Conservation (phyloP, 2,113 vertebrate species). For the Phrynocephalus versicolor region DNA sequence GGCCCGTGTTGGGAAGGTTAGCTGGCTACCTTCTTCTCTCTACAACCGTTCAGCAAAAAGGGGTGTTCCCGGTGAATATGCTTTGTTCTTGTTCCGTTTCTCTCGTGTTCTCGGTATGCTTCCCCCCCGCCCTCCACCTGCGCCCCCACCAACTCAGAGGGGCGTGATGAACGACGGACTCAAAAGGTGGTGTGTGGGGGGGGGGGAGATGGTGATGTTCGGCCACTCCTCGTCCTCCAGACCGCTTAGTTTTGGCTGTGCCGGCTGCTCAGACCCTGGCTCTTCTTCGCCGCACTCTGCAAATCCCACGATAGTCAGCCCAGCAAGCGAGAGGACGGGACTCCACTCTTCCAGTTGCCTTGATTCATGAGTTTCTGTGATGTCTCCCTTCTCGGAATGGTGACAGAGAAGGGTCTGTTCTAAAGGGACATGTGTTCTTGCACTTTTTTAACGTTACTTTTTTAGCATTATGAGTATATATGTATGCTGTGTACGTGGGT, state of each 20-base stretch:
- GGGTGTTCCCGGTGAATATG: constrained; percentile 76
- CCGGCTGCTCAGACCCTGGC: constrained; percentile 36
- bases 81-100: constrained; percentile 66
- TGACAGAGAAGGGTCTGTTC: constrained; percentile 69
- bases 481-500: constrained; percentile 72
- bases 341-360: constrained; percentile 71
- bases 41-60: constrained; percentile 67
- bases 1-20: constrained; percentile 56
- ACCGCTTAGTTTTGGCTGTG: constrained; percentile 14
- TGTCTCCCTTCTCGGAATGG: constrained; percentile 58
- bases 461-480: constrained; percentile 74
- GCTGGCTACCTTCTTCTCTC: constrained; percentile 74
- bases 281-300: constrained; percentile 48
- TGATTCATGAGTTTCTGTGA: constrained; percentile 63
- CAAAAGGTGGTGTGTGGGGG: constrained; percentile 18
- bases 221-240: constrained; percentile 11
- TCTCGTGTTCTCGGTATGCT: constrained; percentile 43
- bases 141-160: constrained; percentile 40
- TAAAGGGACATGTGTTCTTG: constrained; percentile 75
- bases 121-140: constrained; percentile 10
- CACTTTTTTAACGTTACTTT: constrained; percentile 77
- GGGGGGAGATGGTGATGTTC: constrained; percentile 46
- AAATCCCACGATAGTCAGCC: constrained; percentile 70
- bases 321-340: constrained; percentile 79
- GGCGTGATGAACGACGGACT: constrained; percentile 44